A percentile compares a stretch with the other conserved stretches of the same genome.
phyloP scores from a whole-genome alignment of 2,797 vertebrate species.

The Eidolon dupreanum region DNA sequence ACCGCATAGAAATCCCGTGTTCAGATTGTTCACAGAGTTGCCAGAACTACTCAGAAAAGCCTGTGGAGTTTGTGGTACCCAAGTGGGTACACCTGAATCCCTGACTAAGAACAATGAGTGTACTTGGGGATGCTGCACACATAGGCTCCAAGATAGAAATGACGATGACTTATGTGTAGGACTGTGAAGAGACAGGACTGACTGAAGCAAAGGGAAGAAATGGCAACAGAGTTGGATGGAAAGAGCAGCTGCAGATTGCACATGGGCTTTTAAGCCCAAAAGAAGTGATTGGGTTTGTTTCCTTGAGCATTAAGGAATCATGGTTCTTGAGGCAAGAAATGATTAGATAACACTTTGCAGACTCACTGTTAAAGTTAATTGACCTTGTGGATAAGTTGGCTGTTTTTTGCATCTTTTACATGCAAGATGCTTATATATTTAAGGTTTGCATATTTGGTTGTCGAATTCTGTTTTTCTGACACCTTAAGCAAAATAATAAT shows the following conservation, averaged over 20 bases:
- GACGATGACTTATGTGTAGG: neutral
- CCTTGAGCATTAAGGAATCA: neutral
- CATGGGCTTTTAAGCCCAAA: neutral
- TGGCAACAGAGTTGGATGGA: neutral
- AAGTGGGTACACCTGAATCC: neutral
- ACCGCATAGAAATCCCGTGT: neutral
- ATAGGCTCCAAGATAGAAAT: neutral
- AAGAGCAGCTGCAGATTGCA: neutral
- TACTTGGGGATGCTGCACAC: neutral
- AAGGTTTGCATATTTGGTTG: neutral
- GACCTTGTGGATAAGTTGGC: neutral
- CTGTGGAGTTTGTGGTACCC: neutral
- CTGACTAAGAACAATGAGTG: neutral
- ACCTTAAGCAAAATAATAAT: neutral
- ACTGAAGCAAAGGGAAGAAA: neutral
- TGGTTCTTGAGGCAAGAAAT: neutral
- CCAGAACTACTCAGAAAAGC: neutral
- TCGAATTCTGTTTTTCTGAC: neutral
- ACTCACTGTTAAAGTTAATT: neutral
- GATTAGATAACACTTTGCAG: slow-evolving; percentile 20
- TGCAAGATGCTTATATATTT: neutral
- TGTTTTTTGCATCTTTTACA: neutral
- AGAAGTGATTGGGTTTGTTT: neutral
- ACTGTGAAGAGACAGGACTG: neutral
- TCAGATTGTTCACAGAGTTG: neutral